These are phyloP conservation scores for Sialis lutaria DNA, from an alignment of 2,888 invertebrate genomes.

Conservation along the genomic window DNA sequence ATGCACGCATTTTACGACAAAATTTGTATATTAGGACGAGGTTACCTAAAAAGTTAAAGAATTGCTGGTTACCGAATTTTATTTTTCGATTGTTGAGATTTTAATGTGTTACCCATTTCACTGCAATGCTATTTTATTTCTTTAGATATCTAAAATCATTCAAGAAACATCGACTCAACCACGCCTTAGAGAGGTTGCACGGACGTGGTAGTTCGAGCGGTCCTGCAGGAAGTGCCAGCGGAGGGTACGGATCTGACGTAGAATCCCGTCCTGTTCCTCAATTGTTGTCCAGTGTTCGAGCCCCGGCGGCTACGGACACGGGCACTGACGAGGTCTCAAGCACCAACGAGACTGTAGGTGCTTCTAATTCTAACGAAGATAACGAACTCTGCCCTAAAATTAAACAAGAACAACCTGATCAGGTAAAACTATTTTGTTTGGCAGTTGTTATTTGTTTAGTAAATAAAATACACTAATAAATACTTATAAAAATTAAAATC, in stretches of 20 bases:
- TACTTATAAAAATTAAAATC: no score
- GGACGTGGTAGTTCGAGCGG: conserved; percentile 34
- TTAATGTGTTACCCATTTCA: background rate
- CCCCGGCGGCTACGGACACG: conserved; percentile 12
- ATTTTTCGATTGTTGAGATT: no score
- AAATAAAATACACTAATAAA: no score
- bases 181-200: conserved; percentile 67
- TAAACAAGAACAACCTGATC: conserved; percentile 12
- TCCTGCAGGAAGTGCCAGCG: conserved; percentile 5
- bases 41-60: no score
- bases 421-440: no score
- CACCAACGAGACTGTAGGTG: conserved; percentile 43
- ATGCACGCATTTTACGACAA: no score
- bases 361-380: conserved; percentile 29
- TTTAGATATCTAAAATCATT: conserved; percentile 69
- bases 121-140: background rate
- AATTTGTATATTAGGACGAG: no score
- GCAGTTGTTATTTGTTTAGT: no score
- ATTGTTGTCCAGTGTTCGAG: conserved; percentile 4
- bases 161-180: conserved; percentile 76
- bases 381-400: conserved; percentile 9
- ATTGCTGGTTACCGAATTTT: no score
- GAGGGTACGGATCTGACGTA: background rate
- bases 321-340: conserved; percentile 52
- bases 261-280: conserved; percentile 2